Evolutionary conservation across 2,797 vertebrate species (phyloP), one percentile per base, ranked within the genome.

Genomic region (Podarcis lilfordi): DNA sequence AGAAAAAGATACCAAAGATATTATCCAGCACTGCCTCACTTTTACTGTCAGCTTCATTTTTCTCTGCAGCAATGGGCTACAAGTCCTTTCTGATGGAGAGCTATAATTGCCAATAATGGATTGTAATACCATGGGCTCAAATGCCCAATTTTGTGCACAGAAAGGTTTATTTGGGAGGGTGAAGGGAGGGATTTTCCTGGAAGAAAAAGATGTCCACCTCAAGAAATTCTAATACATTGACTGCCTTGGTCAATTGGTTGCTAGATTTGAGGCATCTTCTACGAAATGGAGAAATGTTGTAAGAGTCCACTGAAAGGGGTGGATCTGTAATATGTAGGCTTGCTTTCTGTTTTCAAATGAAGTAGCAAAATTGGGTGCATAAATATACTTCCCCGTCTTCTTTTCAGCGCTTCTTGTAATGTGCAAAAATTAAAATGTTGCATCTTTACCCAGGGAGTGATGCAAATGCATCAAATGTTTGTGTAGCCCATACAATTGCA

Each of bases 1-100:
- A 90, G 93, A 95, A 64, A 93, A 93, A 88, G 86, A 91, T 88
- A 91, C 84, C 88, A 90, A 92, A 96, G 95, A 93, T 93, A 91
- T 93, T 92, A 95, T 94, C 87, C 91, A 37, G 59, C 80, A 80
- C 84, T 66, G 1, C 2, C 88, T 89, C 84, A 82, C 79, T 93
- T 95, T 92, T 92, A 43, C 86, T 92, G 84, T 55, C 64, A 80
- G 50, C 45, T 91, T 94, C 78, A 89, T 95, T 96, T 96, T 94
- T 92, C 87, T 92, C 90, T 89, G 78, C 29, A 90, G 84, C 45
- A 89, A 91, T 86, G 86, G 43, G 86, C 82, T 92, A 8, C 87
- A 87, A 95, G 86, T 91, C 87, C 7, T 89, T 93, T 92, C 92
- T 93, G 89, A 82, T 88, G 68, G 59, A 88, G 84, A 91, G 87